A percentile compares a stretch with the other conserved stretches of the same genome.
Evolutionary conservation across 2,888 invertebrate species (phyloP).

Genomic region (Folsomia candida): DNA sequence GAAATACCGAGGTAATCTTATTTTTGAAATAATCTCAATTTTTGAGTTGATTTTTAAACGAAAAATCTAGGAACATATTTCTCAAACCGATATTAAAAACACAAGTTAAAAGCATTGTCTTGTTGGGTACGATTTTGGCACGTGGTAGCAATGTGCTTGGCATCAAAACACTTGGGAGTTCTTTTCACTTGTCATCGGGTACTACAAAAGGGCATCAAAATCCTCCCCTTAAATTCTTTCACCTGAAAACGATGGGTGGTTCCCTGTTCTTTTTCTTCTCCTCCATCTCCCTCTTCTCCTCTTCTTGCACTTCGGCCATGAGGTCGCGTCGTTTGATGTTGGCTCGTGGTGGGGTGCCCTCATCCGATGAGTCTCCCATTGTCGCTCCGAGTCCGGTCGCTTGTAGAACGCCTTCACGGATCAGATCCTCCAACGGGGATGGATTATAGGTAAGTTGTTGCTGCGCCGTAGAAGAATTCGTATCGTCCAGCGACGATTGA

Average conservation of each 20-base stretch:
- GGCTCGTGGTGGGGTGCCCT: slow-evolving; percentile 30
- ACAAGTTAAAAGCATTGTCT: no score
- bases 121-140: no score
- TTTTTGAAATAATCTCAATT: no score
- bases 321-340: slow-evolving; percentile 32
- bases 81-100: neutral
- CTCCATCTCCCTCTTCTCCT: slow-evolving; percentile 67
- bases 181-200: neutral
- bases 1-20: no score
- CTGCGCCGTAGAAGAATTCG: no score
- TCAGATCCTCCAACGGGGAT: slow-evolving; percentile 32
- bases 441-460: slow-evolving; percentile 19
- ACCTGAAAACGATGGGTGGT: slow-evolving; percentile 73
- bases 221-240: no score
- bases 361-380: slow-evolving; percentile 35
- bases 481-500: slow-evolving; percentile 25
- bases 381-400: slow-evolving; percentile 19
- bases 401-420: slow-evolving; percentile 22
- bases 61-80: neutral
- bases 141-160: neutral
- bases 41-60: no score
- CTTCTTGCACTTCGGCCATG: slow-evolving; percentile 59
- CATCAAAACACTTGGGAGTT: neutral
- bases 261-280: slow-evolving; percentile 69
- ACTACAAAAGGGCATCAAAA: neutral